Base-by-base conservation (phyloP, 2,888 invertebrate genomes). In the Drosophila neotestacea region DNA sequence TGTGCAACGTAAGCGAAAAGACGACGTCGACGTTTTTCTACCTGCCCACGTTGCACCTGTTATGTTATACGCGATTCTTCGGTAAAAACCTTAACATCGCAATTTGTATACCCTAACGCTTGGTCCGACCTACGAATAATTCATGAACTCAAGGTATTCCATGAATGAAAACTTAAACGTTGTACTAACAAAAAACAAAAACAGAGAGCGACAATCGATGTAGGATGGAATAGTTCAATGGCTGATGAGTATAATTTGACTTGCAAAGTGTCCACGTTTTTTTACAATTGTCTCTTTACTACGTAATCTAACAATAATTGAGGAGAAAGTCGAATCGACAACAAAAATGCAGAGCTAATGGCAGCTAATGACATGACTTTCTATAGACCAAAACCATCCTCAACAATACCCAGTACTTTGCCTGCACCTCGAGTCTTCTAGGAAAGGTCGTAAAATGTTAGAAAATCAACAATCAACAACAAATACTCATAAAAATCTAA, bases 231-330 rank as follows among this genome's bases (percentile, higher is more conserved):
- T 68, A 70, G 67, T 74, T 75, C 58, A 75, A 68, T 50, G 48
- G 48, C 32, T 50, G 48, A 10, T 79, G 67, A 60, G 54, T 34
- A 47, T 16, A 34, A 79, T 82, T 84, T 70, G 73, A 76, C 60
- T 77, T 81, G 84, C 70, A 65, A 39, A 81, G 67, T 52, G 52
- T 73, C 73, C 83, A 76, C 70, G 74, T 79, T 81, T 39, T 52
- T 32, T 6, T 9, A 6, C 7, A 7, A 7, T 32, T 32, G 6
- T 32, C 6, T 6, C 3, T 32, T 54, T 34, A 42, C 56, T 46
- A 52, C 70, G 68, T 70, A 70, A 77, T 72, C 73, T 61, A 60
- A 60, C 55, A 54, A 46, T 79, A 74, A 81, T 85, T 72, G 62
- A 63, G 70, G 68, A 76, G 76, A 73, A 81, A 77, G 73, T 77